Evolutionary conservation across 2,888 invertebrate species (phyloP).

Genomic region (Lymantria dispar): DNA sequence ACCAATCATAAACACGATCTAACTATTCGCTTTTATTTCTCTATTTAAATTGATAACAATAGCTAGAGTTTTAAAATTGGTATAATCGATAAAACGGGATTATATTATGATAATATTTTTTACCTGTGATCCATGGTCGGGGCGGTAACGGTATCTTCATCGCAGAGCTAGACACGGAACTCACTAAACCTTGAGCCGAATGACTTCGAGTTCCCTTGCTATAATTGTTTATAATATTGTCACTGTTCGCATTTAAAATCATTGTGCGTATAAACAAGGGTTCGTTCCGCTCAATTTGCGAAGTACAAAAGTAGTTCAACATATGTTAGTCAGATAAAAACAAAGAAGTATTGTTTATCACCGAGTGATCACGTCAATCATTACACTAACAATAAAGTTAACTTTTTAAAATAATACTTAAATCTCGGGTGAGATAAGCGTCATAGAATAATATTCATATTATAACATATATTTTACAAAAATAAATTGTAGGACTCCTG

Average conservation of each 20-base stretch:
- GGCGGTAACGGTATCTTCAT: constrained; percentile 79
- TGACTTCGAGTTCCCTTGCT: constrained; percentile 60
- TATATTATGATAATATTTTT: background rate
- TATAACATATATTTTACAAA: constrained; percentile 74
- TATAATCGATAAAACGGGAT: background rate
- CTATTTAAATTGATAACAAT: background rate
- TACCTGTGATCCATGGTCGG: constrained; percentile 76
- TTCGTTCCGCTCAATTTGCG: constrained; percentile 42
- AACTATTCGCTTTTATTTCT: background rate
- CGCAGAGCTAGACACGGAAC: constrained; percentile 56
- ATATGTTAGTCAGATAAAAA: constrained; percentile 65
- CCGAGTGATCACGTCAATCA: constrained; percentile 39
- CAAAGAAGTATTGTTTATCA: constrained; percentile 47
- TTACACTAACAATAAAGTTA: constrained; percentile 40
- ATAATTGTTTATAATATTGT: constrained; percentile 35
- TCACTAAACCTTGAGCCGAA: constrained; percentile 70
- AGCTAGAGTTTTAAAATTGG: background rate
- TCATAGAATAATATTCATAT: constrained; percentile 55
- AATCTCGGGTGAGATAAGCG: constrained; percentile 73
- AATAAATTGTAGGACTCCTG: constrained; percentile 54
- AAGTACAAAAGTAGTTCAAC: constrained; percentile 59
- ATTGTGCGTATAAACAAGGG: constrained; percentile 40
- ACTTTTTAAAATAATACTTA: constrained; percentile 52
- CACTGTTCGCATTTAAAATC: constrained; percentile 51
- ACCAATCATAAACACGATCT: background rate